Percentiles rank a stretch among this genome's conserved stretches.
Evolutionary conservation across 2,888 invertebrate species (phyloP).

Genomic region (Spisula subtruncata): DNA sequence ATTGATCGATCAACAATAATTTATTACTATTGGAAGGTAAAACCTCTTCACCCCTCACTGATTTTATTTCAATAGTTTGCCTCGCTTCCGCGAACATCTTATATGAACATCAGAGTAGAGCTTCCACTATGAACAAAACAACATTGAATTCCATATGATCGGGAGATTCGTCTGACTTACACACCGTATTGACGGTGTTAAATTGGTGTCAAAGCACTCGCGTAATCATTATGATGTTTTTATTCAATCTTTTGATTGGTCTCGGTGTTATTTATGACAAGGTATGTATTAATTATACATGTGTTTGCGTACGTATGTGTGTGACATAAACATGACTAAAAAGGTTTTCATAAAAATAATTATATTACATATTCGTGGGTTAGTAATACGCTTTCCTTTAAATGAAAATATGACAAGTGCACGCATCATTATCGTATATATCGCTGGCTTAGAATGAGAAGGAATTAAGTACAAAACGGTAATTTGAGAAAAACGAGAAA

Average conservation of each 20-base stretch:
- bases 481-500: too few relatives aligned
- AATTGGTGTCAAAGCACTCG: neutral
- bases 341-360: too few relatives aligned
- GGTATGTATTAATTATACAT: neutral
- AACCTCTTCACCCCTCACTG: neutral
- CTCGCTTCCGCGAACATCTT: neutral
- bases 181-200: neutral
- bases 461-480: too few relatives aligned
- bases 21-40: slow-evolving; percentile 18
- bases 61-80: neutral
- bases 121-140: neutral
- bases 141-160: neutral
- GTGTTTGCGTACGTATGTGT: neutral
- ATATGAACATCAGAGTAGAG: neutral
- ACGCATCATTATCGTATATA: too few relatives aligned
- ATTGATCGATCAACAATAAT: slow-evolving; percentile 26
- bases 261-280: neutral
- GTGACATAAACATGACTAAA: too few relatives aligned
- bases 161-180: neutral
- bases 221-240: neutral
- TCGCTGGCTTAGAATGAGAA: too few relatives aligned
- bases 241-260: neutral
- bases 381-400: too few relatives aligned
- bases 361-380: too few relatives aligned
- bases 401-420: too few relatives aligned